Evolutionary conservation across 2,888 invertebrate genomes (phyloP), one percentile per base, ranked within the genome.

Genomic region (Eretmocerus hayati): DNA sequence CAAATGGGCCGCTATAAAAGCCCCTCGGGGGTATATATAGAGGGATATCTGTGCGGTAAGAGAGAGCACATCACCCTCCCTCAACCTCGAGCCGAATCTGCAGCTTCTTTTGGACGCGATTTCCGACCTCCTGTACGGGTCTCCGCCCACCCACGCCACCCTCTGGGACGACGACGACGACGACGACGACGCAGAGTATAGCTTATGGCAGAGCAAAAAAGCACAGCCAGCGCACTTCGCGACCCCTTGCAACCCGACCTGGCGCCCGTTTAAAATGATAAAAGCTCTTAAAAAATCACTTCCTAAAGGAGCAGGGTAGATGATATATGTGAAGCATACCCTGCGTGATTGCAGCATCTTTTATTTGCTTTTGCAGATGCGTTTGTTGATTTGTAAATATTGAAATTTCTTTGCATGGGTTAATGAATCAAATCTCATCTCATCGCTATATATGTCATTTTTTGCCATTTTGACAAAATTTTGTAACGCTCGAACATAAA

Each of bases 1-100:
- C 69, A 70, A 70, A 70, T 70, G 69, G 70, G 66, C 65, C 67
- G 69, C 69, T 64, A 69, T 70, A 70, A 70, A 69, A 69, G 66
- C 61, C 55, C 61, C 38, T 31, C 36, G 40, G 48, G 52, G 46
- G n/a, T n/a, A n/a, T n/a, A n/a, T n/a, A n/a, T n/a, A n/a, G n/a
- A n/a, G n/a, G n/a, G n/a, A n/a, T n/a, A n/a, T n/a, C n/a, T n/a
- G n/a, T n/a, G n/a, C n/a, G n/a, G n/a, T n/a, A n/a, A n/a, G n/a
- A n/a, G n/a, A n/a, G n/a, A 50, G 42, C 48, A 52, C 50, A 40
- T 42, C 42, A 44, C 19, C 50, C 42, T 48, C 56, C 50, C 55
- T 52, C 30, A 16, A 2, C 2, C n/a, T 16, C 35, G 3, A 11
- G 3, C 13, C 3, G 35, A 2, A 6, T n/a, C 5, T 21, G 9